Percentiles rank a stretch among this genome's conserved stretches.
phyloP scores from a whole-genome alignment of 2,797 vertebrate genomes.

The Pipistrellus pipistrellus region DNA sequence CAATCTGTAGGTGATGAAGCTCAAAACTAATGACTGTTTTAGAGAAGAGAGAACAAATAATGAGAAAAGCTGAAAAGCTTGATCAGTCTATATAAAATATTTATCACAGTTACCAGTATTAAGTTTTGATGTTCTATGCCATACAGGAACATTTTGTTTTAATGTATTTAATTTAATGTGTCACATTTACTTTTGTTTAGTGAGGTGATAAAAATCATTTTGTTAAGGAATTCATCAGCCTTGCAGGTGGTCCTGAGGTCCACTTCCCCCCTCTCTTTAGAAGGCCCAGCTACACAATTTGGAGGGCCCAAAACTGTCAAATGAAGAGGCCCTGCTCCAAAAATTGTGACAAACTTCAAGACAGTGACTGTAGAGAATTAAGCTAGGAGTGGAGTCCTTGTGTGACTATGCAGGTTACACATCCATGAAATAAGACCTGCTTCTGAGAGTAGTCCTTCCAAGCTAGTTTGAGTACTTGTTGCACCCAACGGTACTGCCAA shows the following conservation, averaged over 20 bases:
- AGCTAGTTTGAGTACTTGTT: background rate
- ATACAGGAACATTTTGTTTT: background rate
- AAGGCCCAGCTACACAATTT: background rate
- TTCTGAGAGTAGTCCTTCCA: background rate
- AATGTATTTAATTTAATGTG: constrained; percentile 35
- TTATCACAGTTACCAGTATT: constrained; percentile 12
- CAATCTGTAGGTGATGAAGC: background rate
- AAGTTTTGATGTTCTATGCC: background rate
- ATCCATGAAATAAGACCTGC: background rate
- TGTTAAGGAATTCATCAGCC: background rate
- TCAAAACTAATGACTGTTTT: background rate
- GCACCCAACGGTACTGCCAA: background rate
- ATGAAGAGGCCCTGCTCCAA: background rate
- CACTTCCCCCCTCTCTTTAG: background rate
- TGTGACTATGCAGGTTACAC: too few species aligned
- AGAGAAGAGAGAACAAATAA: background rate
- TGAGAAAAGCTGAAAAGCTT: background rate
- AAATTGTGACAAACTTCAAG: background rate
- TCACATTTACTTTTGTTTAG: constrained; percentile 15
- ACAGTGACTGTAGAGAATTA: background rate
- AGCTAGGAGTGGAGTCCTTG: background rate
- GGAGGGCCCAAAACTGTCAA: background rate
- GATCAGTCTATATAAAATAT: background rate
- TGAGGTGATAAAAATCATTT: constrained; percentile 57
- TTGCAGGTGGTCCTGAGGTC: background rate